Percentiles rank a stretch among this genome's conserved stretches.
These are phyloP conservation scores for Fulica atra DNA, from an alignment of 2,113 vertebrate genomes.

Conservation along the genomic window DNA sequence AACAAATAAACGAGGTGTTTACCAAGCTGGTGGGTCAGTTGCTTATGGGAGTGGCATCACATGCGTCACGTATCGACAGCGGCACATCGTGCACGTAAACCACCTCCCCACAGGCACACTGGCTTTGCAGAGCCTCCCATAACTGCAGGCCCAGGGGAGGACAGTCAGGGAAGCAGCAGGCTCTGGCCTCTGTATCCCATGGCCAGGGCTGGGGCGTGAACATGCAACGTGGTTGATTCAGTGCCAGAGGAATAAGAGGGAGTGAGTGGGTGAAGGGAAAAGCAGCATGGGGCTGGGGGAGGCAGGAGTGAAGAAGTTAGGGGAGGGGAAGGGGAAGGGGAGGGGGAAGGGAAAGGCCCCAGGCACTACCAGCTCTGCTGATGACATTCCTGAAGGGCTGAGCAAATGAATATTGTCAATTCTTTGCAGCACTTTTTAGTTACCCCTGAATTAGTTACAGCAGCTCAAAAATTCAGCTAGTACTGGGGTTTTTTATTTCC, in stretches of 20 bases:
- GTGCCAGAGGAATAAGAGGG: not conserved
- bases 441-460: not conserved
- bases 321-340: not conserved
- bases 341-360: not conserved
- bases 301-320: not conserved
- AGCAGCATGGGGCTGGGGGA: not conserved
- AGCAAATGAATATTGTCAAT: not conserved
- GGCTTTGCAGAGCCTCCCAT: not conserved
- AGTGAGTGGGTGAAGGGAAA: not conserved
- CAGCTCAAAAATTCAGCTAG: not conserved
- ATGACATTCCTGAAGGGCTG: not conserved
- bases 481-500: not conserved
- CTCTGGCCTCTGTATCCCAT: too few relatives aligned
- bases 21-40: not conserved
- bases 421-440: not conserved
- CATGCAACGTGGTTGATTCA: rapidly evolving
- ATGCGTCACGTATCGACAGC: not conserved
- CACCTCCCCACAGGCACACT: not conserved
- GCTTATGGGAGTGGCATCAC: not conserved
- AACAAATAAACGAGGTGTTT: slow-evolving; percentile 65
- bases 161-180: not conserved
- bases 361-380: not conserved
- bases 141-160: rapidly evolving
- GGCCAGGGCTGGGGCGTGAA: too few relatives aligned
- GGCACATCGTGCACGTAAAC: too few relatives aligned